Conservation (phyloP, 2,888 invertebrate genomes). For the Philereme transversata region DNA sequence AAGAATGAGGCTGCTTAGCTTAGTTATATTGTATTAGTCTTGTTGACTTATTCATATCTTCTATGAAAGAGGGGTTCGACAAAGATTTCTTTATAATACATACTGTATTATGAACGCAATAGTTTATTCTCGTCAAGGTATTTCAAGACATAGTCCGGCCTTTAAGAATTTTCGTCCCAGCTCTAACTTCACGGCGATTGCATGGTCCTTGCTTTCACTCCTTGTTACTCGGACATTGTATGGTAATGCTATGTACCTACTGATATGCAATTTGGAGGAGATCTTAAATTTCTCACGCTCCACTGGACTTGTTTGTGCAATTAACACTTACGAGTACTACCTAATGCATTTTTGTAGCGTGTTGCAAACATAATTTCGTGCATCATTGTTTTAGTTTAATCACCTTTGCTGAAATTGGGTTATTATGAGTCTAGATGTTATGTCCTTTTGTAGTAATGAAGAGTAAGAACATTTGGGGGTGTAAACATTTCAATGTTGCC, state of each 20-base stretch:
- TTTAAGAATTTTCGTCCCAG: background rate
- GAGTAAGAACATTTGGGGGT: constrained; percentile 1
- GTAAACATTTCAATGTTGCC: background rate
- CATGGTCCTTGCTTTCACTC: constrained; percentile 59
- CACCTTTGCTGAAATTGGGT: constrained; percentile 10
- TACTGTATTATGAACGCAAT: too few relatives aligned
- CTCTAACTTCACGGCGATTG: constrained; percentile 21
- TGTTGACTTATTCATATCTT: too few relatives aligned
- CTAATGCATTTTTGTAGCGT: constrained; percentile 43
- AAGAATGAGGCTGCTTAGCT: too few relatives aligned
- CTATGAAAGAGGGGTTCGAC: too few relatives aligned
- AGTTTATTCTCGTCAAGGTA: background rate
- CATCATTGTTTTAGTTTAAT: constrained; percentile 39
- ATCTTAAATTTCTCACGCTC: constrained; percentile 65
- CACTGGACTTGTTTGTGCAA: constrained; percentile 56
- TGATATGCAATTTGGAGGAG: constrained; percentile 54
- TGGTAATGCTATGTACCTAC: constrained; percentile 52
- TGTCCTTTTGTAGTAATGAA: constrained; percentile 11
- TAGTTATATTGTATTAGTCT: too few relatives aligned
- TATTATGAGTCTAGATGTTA: background rate
- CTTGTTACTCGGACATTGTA: constrained; percentile 62
- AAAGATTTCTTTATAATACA: too few relatives aligned
- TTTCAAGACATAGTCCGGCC: background rate
- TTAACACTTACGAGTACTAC: constrained; percentile 50
- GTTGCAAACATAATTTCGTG: constrained; percentile 45